Evolutionary conservation across 1,140 invertebrate species (phyloP), one percentile per base, ranked within the genome.

Genomic region (Drosophila aff.): DNA sequence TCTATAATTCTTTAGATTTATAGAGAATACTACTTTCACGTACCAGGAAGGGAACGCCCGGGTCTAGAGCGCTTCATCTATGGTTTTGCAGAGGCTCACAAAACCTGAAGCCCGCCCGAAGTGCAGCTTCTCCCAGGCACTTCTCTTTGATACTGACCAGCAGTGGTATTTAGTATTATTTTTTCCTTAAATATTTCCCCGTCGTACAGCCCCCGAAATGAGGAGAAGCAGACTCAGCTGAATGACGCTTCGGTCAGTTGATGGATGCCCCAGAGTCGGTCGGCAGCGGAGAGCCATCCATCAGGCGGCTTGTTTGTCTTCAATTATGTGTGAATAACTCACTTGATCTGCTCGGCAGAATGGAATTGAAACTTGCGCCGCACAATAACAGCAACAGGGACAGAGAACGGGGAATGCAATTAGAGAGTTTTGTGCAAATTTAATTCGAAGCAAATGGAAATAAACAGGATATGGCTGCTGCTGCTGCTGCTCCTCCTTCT

Each of bases 391-490:
- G 9, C 52, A 16, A 26, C 23, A 26, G 15, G 0, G 10, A 5
- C 43, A 44, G 15, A 5, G 41, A n/a, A 40, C 18, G 10, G 33
- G 15, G 36, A 41, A 67, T 73, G 57, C 72, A 73, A 75, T 75
- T 75, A 73, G 67, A 63, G 47, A 74, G 52, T 69, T 69, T 69
- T 69, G 65, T 57, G 50, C 36, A 69, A 73, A 75, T 73, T 75
- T 62, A 52, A 75, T 63, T 75, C 52, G 31, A 9, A 9, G n/a
- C 31, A 10, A 55, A 55, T 55, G 36, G 53, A 40, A 55, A 55
- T 26, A 57, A 38, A 57, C 36, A 23, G 53, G 15, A 55, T 55
- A 23, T 38, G 50, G 31, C 13, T n/a, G 31, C 0, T 4, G 15
- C 18, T 26, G 26, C 4, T 3, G 4, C 6, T 13, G 4, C 43